phyloP scores from a whole-genome alignment of 2,797 vertebrate genomes.

The Sebastes hubbsi region DNA sequence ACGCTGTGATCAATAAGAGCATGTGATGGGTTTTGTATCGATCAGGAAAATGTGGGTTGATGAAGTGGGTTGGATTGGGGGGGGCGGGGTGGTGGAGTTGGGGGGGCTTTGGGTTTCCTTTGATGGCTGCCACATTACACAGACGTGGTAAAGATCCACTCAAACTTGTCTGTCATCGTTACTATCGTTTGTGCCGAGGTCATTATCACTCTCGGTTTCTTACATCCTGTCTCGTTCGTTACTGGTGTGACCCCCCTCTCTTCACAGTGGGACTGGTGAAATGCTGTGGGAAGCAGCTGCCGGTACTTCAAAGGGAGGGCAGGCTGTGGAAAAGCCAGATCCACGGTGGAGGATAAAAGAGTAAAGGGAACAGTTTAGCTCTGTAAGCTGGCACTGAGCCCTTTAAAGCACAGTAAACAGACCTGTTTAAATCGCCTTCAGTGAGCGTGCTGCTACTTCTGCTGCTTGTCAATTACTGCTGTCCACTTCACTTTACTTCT shows the following conservation, averaged over 20 bases:
- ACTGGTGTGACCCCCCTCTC: conserved; percentile 8
- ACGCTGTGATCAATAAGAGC: conserved; percentile 76
- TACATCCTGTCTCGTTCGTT: conserved; percentile 12
- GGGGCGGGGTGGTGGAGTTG: not conserved
- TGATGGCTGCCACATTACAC: conserved; percentile 50
- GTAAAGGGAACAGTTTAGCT: conserved; percentile 63
- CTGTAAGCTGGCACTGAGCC: conserved; percentile 64
- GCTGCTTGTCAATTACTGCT: conserved; percentile 13
- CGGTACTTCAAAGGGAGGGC: conserved; percentile 51
- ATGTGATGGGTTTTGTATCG: conserved; percentile 82
- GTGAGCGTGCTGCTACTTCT: conserved; percentile 27
- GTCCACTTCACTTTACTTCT: conserved; percentile 1
- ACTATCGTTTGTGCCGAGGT: conserved; percentile 38
- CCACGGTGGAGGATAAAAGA: conserved; percentile 56
- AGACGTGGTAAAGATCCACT: conserved; percentile 48
- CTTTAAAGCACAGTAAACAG: conserved; percentile 63
- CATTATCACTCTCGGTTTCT: conserved; percentile 48
- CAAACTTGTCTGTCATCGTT: conserved; percentile 53
- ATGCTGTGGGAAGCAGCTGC: conserved; percentile 64
- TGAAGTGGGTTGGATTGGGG: conserved; percentile 67
- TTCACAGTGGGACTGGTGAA: conserved; percentile 19
- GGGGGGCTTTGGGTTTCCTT: conserved; percentile 44
- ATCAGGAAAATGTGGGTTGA: conserved; percentile 82
- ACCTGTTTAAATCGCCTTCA: conserved; percentile 36
- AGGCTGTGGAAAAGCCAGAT: conserved; percentile 48